Conservation (phyloP, 1,140 invertebrate species). For the Euura saliciscinereae region DNA sequence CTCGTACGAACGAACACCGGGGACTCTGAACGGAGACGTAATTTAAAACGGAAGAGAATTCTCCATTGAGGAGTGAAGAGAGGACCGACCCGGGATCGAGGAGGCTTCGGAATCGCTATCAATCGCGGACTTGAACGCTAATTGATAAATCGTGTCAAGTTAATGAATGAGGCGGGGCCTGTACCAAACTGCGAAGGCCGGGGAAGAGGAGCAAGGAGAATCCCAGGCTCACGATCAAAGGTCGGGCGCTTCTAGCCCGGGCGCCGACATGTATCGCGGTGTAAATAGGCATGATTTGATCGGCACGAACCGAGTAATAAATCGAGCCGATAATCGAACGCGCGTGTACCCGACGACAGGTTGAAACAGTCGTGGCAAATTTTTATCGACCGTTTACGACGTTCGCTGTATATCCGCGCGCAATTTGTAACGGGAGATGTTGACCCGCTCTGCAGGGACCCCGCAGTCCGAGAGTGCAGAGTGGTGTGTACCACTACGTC, state of each 20-base stretch:
- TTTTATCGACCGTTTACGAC: not conserved
- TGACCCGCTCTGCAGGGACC: too few species aligned
- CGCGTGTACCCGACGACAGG: not conserved
- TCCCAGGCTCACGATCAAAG: too few species aligned
- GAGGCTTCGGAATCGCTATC: constrained; percentile 1
- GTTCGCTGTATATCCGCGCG: not conserved
- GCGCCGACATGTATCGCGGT: too few species aligned
- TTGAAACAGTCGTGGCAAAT: not conserved
- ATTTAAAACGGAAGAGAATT: not conserved
- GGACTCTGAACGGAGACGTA: not conserved
- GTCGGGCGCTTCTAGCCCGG: too few species aligned
- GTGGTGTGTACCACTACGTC: too few species aligned
- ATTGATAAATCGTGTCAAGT: constrained; percentile 6
- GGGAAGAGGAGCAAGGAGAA: not conserved
- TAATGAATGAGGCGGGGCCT: constrained; percentile 3
- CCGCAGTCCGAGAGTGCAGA: too few species aligned
- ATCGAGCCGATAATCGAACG: too few species aligned
- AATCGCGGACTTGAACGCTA: constrained; percentile 2
- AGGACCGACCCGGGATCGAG: not conserved
- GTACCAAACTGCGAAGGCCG: constrained; percentile 8
- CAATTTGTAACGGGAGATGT: not conserved
- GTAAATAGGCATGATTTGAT: too few species aligned
- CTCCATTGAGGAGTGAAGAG: not conserved
- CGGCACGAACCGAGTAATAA: too few species aligned
- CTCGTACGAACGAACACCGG: not conserved